Base-by-base conservation (phyloP, 2,888 invertebrate genomes). In the Meiosimyza platycephala region DNA sequence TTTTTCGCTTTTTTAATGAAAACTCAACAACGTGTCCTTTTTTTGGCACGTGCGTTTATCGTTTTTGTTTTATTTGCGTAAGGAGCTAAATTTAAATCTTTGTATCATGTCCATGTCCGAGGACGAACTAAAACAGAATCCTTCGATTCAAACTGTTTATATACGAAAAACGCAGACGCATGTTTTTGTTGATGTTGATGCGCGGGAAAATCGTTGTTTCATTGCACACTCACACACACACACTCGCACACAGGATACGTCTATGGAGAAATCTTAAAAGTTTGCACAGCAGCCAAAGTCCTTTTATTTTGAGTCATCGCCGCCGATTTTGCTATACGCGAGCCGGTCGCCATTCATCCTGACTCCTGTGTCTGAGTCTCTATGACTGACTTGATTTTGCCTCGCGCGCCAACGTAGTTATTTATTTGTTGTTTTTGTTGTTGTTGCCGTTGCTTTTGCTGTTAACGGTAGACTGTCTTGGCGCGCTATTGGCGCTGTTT, bases 301-400 rank as follows among this genome's bases (percentile, higher is more conserved):
- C 76, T 77, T 76, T 77, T 76, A 9, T 40, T 40, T 40, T 40
- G 40, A 73, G 80, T 72, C 77, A 76, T 76, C 75, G 73, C 71
- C 77, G 76, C 75, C 75, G 73, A 68, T 60, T 71, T 72, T 66
- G 74, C 72, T 79, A 73, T 74, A 78, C 77, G 74, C 77, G 72
- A 72, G 76, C 76, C 74, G 78, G 79, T 79, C 82, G 84, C 84
- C 83, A 83, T 82, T 78, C 78, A 81, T 80, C 81, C 83, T 81
- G 83, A 78, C 80, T 80, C 79, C 83, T 84, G 81, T 74, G 73
- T 75, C 75, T 76, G 82, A 75, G 75, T 75, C 76, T 75, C 76
- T 75, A 72, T 70, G 74, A 71, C 76, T 77, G 75, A 74, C 74
- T 76, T 73, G 73, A 63, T 72, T 72, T 72, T 74, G 76, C 75